Evolutionary conservation across 2,797 vertebrate genomes (phyloP).

Genomic region (Hypotaenidia philippensis): DNA sequence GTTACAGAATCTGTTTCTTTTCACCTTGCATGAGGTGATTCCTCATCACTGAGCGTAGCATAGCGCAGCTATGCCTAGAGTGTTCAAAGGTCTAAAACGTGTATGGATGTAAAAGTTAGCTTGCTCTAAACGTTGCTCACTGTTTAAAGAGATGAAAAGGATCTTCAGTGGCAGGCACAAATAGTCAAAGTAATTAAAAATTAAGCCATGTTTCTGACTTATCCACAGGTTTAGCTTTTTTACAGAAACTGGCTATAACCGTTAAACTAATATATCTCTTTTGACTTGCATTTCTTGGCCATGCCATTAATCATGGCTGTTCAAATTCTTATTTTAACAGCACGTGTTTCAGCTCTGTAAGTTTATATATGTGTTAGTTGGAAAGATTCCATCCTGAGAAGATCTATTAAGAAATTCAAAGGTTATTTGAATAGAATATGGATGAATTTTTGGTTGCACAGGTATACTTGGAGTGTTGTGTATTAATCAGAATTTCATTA

Average conservation of each 20-base stretch:
- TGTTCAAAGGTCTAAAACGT: background rate
- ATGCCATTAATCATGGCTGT: background rate
- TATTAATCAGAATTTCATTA: constrained; percentile 28
- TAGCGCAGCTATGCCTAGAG: background rate
- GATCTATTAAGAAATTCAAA: background rate
- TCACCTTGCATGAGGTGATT: background rate
- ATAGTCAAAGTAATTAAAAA: constrained; percentile 13
- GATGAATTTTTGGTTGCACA: background rate
- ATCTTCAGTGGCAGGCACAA: background rate
- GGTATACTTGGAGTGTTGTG: background rate
- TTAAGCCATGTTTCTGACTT: background rate
- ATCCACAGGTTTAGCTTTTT: background rate
- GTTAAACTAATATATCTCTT: constrained; percentile 7
- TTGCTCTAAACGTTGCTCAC: background rate
- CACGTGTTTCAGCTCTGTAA: constrained; percentile 3
- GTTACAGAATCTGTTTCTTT: background rate
- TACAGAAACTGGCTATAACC: background rate
- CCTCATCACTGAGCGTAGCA: background rate
- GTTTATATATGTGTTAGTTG: background rate
- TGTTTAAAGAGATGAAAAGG: background rate
- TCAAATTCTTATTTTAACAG: background rate
- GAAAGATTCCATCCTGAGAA: background rate
- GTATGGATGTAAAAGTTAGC: background rate
- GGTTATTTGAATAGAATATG: background rate
- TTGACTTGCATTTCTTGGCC: background rate